phyloP scores from a whole-genome alignment of 2,888 invertebrate species.

The Dasysyrphus albostriatus region DNA sequence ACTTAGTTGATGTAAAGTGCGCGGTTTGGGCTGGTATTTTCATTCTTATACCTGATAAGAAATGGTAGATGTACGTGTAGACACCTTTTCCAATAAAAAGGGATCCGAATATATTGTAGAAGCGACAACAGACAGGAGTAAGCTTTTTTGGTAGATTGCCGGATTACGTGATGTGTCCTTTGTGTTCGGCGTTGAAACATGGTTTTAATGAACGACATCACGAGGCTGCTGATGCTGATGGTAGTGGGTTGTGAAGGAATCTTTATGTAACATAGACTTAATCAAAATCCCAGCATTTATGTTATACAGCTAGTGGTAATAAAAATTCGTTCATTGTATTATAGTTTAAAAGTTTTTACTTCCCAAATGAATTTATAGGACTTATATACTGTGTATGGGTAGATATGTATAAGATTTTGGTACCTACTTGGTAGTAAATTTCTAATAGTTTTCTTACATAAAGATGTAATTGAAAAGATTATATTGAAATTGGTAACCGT shows the following conservation, averaged over 20 bases:
- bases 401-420: background rate
- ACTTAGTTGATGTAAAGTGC: background rate
- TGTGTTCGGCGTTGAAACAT: slow-evolving; percentile 35
- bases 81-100: slow-evolving; percentile 30
- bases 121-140: slow-evolving; percentile 48
- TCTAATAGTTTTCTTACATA: slow-evolving; percentile 38
- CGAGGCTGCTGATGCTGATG: background rate
- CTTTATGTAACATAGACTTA: slow-evolving; percentile 23
- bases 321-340: slow-evolving; percentile 53
- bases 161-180: slow-evolving; percentile 53
- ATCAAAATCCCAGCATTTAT: slow-evolving; percentile 29
- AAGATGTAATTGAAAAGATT: slow-evolving; percentile 14
- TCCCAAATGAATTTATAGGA: slow-evolving; percentile 19
- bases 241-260: background rate
- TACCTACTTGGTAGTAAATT: slow-evolving; percentile 53
- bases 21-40: slow-evolving; percentile 10
- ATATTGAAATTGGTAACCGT: slow-evolving; percentile 50
- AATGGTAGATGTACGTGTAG: slow-evolving; percentile 30
- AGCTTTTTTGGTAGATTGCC: slow-evolving; percentile 43
- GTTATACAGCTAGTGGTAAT: slow-evolving; percentile 22
- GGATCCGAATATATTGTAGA: slow-evolving; percentile 20
- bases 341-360: slow-evolving; percentile 46
- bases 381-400: background rate
- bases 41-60: slow-evolving; percentile 36
- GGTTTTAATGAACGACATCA: slow-evolving; percentile 15